phyloP scores from a whole-genome alignment of 2,797 vertebrate genomes.

The Macrochelys suwanniensis region DNA sequence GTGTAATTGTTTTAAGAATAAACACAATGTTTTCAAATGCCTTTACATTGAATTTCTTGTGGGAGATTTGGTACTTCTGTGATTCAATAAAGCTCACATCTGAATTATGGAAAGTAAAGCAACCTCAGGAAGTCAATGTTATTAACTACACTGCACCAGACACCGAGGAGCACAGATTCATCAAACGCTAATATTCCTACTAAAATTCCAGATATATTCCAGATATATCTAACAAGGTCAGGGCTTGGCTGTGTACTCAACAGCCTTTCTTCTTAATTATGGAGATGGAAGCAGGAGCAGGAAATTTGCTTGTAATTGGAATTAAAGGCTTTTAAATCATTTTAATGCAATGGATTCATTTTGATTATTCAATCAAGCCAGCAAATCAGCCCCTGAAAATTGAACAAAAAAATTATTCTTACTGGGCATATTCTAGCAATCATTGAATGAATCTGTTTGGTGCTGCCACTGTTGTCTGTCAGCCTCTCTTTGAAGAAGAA shows the following conservation, averaged over 20 bases:
- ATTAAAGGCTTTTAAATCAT: neutral
- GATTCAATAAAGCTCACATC: neutral
- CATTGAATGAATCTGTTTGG: constrained; percentile 97
- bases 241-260: neutral
- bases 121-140: constrained; percentile 5
- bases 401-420: constrained; percentile 75
- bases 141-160: neutral
- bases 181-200: neutral
- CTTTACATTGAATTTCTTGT: neutral
- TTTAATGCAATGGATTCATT: neutral
- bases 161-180: neutral
- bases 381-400: neutral
- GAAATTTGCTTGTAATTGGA: neutral
- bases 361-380: neutral
- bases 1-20: neutral
- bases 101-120: neutral
- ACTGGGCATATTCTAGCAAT: constrained; percentile 97
- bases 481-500: constrained; percentile 98
- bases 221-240: neutral
- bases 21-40: neutral
- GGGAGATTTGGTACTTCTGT: neutral
- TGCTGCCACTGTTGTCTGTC: constrained; percentile 93
- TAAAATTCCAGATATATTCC: neutral
- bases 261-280: constrained; percentile 11
- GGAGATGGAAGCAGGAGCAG: neutral